These are phyloP conservation scores for Oncorhynchus kisutch DNA, from an alignment of 2,113 vertebrate genomes.

Conservation along the genomic window DNA sequence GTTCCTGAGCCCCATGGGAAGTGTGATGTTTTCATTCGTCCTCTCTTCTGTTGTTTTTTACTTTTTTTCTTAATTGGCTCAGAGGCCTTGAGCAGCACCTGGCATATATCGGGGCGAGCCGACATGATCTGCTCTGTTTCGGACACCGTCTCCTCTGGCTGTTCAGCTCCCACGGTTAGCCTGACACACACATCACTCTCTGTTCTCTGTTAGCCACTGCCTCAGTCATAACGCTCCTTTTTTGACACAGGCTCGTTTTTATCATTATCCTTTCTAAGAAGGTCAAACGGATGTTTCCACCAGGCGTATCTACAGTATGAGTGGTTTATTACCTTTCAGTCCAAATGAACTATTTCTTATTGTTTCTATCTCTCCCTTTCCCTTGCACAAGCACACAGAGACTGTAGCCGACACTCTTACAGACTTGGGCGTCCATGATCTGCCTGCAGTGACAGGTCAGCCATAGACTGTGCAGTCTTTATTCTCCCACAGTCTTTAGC, in stretches of 20 bases:
- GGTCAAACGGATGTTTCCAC: not conserved
- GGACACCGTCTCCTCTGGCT: not conserved
- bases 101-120: conserved; percentile 15
- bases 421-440: conserved; percentile 59
- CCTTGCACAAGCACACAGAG: not conserved
- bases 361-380: too few species aligned
- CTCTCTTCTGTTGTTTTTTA: conserved; percentile 13
- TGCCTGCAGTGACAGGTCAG: conserved; percentile 66
- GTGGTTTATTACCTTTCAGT: not conserved
- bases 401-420: conserved; percentile 18
- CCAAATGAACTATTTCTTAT: not conserved
- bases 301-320: not conserved
- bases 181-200: conserved; percentile 5
- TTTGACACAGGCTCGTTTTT: not conserved
- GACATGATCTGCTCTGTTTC: not conserved
- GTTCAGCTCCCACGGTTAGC: conserved; percentile 2
- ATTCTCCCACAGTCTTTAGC: too few species aligned
- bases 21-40: conserved; percentile 10
- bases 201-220: not conserved
- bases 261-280: not conserved
- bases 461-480: conserved; percentile 42
- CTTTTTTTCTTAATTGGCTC: conserved; percentile 33
- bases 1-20: conserved; percentile 13
- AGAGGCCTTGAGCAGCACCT: conserved; percentile 55
- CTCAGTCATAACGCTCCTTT: not conserved